A percentile compares a stretch with the other conserved stretches of the same genome.
phyloP scores from a whole-genome alignment of 2,888 invertebrate species.

The Limulus polyphemus region DNA sequence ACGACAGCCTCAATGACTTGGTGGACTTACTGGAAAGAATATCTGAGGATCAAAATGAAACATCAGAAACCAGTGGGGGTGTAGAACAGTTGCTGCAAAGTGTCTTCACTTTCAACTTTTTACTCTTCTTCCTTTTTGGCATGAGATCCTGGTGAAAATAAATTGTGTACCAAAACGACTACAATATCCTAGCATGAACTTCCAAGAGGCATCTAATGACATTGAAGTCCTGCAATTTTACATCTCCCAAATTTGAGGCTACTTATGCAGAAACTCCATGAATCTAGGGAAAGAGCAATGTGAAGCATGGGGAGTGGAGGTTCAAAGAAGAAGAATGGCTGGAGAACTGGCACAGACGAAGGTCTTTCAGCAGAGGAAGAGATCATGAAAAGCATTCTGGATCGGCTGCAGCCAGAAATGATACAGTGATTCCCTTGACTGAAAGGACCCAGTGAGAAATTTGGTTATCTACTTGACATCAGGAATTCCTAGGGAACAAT shows the following conservation, averaged over 20 bases:
- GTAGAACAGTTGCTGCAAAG: too few relatives aligned
- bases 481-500: constrained; percentile 1
- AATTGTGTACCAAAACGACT: constrained; percentile 1
- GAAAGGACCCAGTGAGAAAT: background rate
- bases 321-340: background rate
- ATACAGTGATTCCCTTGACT: too few relatives aligned
- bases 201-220: constrained; percentile 1
- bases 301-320: background rate
- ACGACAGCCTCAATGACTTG: background rate
- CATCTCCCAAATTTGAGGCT: background rate
- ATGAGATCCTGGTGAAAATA: background rate
- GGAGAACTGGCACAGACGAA: constrained; percentile 1
- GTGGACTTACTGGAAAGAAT: background rate
- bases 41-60: background rate
- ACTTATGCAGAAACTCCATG: background rate
- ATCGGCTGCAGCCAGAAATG: background rate
- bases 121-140: background rate
- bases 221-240: background rate
- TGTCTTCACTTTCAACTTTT: too few relatives aligned
- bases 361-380: constrained; percentile 6
- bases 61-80: too few relatives aligned
- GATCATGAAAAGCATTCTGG: constrained; percentile 2
- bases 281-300: background rate
- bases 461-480: constrained; percentile 3
- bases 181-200: constrained; percentile 5